Evolutionary conservation across 2,797 vertebrate genomes (phyloP).

Genomic region (Xenops minutus): DNA sequence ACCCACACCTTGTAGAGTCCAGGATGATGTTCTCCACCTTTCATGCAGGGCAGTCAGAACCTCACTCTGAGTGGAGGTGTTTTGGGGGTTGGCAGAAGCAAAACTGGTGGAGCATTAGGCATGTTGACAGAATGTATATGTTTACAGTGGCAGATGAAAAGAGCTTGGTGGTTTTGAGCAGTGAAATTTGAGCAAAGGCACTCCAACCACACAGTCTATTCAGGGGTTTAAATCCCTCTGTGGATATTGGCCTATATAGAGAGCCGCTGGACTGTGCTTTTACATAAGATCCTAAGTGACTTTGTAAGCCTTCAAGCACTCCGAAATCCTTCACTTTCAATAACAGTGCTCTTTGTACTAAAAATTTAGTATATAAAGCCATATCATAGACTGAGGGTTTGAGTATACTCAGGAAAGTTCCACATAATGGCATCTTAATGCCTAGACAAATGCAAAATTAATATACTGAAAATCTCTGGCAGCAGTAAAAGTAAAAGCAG

Average conservation of each 20-base stretch:
- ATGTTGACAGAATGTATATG: not conserved
- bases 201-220: not conserved
- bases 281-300: conserved; percentile 31
- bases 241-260: conserved; percentile 52
- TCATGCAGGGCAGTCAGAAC: not conserved
- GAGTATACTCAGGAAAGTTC: not conserved
- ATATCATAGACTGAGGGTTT: not conserved
- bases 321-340: conserved; percentile 33
- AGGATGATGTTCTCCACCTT: not conserved
- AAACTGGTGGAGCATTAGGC: not conserved
- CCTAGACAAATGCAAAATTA: conserved; percentile 51
- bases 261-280: not conserved
- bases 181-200: conserved; percentile 34
- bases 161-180: not conserved
- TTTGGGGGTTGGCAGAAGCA: not conserved
- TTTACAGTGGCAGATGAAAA: conserved; percentile 32
- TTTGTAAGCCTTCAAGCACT: conserved; percentile 30
- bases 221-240: conserved; percentile 31
- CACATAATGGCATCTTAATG: not conserved
- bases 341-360: conserved; percentile 39
- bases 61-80: not conserved
- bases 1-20: not conserved
- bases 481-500: conserved; percentile 2
- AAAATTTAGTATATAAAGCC: not conserved
- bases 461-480: conserved; percentile 12